These are phyloP conservation scores for Danionella cerebrum DNA, from an alignment of 2,113 vertebrate genomes.

Conservation along the genomic window DNA sequence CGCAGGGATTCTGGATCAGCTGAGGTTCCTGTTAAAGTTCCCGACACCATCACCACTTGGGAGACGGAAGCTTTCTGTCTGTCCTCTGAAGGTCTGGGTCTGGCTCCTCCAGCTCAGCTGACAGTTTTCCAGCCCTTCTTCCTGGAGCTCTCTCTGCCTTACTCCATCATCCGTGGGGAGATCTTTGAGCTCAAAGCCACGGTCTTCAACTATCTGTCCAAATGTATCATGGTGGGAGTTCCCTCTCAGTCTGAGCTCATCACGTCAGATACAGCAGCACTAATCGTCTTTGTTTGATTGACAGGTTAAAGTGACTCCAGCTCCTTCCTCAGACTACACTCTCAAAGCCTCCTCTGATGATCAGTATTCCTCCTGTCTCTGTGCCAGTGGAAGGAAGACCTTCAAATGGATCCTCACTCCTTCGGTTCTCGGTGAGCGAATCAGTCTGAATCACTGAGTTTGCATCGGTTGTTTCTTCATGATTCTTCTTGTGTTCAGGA, in stretches of 20 bases:
- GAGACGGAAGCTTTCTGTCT: constrained; percentile 75
- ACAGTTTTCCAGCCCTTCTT: constrained; percentile 83
- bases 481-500: constrained; percentile 47
- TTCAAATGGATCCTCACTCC: constrained; percentile 59
- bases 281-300: constrained; percentile 30
- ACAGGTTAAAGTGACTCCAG: constrained; percentile 60
- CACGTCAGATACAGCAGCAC: not conserved
- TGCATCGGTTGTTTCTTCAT: not conserved
- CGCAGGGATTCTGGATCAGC: constrained; percentile 63
- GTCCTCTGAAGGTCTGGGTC: constrained; percentile 69
- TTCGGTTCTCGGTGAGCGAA: constrained; percentile 60
- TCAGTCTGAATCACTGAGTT: not conserved
- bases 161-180: constrained; percentile 79
- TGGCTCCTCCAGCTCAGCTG: constrained; percentile 66
- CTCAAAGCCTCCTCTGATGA: constrained; percentile 49
- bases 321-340: constrained; percentile 56
- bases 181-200: constrained; percentile 77
- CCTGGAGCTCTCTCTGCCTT: constrained; percentile 75
- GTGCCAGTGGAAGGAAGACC: constrained; percentile 54
- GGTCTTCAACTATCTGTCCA: constrained; percentile 72
- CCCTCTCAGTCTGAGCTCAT: not conserved
- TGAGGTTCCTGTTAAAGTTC: constrained; percentile 59
- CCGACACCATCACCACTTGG: constrained; percentile 85
- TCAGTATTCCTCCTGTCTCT: constrained; percentile 60
- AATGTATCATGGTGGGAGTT: constrained; percentile 71